Conservation (phyloP, 1,140 invertebrate genomes). For the Dendrolimus kikuchii region DNA sequence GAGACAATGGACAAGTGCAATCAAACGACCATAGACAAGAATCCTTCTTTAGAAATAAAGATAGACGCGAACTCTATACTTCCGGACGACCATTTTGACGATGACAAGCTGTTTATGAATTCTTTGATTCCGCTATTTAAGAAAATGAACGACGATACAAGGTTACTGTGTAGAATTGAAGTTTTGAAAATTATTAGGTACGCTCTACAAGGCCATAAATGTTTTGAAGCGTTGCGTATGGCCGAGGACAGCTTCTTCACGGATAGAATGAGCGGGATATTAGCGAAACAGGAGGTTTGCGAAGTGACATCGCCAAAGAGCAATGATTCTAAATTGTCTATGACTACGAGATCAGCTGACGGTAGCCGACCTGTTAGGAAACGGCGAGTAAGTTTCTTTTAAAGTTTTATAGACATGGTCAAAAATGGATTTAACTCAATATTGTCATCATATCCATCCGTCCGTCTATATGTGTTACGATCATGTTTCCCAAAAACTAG, state of each 20-base stretch:
- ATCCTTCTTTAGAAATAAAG: conserved; percentile 43
- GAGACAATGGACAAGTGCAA: conserved; percentile 45
- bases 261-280: conserved; percentile 31
- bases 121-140: conserved; percentile 55
- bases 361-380: conserved; percentile 52
- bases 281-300: conserved; percentile 32
- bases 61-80: conserved; percentile 51
- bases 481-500: no score
- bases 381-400: conserved; percentile 33
- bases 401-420: not conserved
- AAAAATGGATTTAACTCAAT: not conserved
- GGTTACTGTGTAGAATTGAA: conserved; percentile 52
- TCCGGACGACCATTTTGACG: conserved; percentile 54
- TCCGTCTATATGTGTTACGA: no score
- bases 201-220: conserved; percentile 51
- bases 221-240: conserved; percentile 42
- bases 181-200: conserved; percentile 58
- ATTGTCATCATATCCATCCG: no score
- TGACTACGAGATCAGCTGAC: conserved; percentile 54
- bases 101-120: conserved; percentile 60
- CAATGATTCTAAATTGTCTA: conserved; percentile 37
- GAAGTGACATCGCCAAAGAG: conserved; percentile 19
- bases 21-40: conserved; percentile 34
- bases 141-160: conserved; percentile 60
- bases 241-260: conserved; percentile 47